These are phyloP conservation scores for Dysidea cf. avara DNA, from an alignment of 37 sponge, comb jelly and placozoan genomes.

Conservation along the genomic window DNA sequence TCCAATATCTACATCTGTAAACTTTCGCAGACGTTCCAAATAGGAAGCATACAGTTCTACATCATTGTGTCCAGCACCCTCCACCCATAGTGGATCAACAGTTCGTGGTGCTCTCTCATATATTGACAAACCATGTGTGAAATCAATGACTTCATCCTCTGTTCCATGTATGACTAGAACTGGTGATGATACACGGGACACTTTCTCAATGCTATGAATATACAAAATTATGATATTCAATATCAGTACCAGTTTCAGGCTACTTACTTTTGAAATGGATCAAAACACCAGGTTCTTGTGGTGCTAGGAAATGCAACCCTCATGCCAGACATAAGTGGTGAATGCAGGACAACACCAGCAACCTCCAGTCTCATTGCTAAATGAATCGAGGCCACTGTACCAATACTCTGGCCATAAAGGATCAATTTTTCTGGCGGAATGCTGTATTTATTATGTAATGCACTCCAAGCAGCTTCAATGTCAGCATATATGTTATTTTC, in stretches of 20 bases:
- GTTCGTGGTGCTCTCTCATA: constrained; percentile 91
- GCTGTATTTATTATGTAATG: constrained; percentile 64
- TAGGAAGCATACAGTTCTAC: constrained; percentile 96
- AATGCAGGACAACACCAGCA: constrained; percentile 91
- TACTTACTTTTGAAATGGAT: constrained; percentile 94
- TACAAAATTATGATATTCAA: constrained; percentile 9
- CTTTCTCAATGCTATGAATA: constrained; percentile 78
- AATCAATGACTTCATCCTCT: constrained; percentile 99
- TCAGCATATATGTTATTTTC: constrained; percentile 96
- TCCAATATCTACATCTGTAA: constrained; percentile 78
- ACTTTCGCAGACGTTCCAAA: constrained; percentile 87
- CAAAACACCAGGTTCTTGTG: constrained; percentile 90
- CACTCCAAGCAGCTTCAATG: constrained; percentile 92
- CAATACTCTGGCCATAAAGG: constrained; percentile 96
- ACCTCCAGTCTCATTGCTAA: constrained; percentile 83
- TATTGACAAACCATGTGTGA: constrained; percentile 92
- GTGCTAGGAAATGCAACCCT: constrained; percentile 95
- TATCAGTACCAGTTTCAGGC: neutral
- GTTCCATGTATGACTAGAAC: constrained; percentile 97
- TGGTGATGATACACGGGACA: constrained; percentile 73
- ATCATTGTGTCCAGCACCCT: constrained; percentile 99
- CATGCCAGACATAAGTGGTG: constrained; percentile 96
- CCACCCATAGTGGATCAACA: constrained; percentile 98
- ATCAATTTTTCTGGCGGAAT: constrained; percentile 78
- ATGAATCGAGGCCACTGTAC: constrained; percentile 88